phyloP scores from a whole-genome alignment of 2,113 vertebrate genomes.

The Ictalurus punctatus region DNA sequence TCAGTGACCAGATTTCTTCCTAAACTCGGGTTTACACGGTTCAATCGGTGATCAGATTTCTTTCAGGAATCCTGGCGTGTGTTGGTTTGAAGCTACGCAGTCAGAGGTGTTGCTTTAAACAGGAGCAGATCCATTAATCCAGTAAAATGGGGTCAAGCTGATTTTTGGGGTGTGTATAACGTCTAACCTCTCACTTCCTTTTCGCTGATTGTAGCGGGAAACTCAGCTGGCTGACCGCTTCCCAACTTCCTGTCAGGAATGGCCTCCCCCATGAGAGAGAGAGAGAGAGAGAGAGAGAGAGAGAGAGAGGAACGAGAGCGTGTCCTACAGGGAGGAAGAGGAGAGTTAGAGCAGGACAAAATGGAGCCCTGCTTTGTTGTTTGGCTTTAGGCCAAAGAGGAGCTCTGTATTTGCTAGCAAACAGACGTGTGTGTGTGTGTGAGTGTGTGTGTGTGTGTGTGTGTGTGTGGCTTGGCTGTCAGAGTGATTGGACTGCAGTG shows the following conservation, averaged over 20 bases:
- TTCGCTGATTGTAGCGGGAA: constrained; percentile 75
- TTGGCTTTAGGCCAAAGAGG: constrained; percentile 26
- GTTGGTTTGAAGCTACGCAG: background rate
- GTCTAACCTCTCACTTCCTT: constrained; percentile 49
- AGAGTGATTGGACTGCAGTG: constrained; percentile 63
- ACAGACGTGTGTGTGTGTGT: background rate
- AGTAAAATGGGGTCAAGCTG: background rate
- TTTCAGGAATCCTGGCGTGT: background rate
- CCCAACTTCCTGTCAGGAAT: constrained; percentile 72
- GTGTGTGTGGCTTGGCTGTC: constrained; percentile 43
- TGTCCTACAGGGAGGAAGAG: constrained; percentile 15
- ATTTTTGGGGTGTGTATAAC: background rate
- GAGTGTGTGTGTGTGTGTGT: background rate
- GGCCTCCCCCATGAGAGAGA: constrained; percentile 46
- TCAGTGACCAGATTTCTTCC: background rate
- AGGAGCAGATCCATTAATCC: background rate
- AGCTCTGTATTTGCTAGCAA: constrained; percentile 12
- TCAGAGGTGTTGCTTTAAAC: background rate
- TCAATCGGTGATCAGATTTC: no score
- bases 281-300: constrained; percentile 43
- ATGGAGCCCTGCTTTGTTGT: constrained; percentile 13
- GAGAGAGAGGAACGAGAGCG: constrained; percentile 34
- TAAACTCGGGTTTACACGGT: no score
- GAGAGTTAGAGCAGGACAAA: constrained; percentile 20
- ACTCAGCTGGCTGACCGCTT: constrained; percentile 64